These are phyloP conservation scores for Eunapius fragilis DNA, from an alignment of 37 sponge, comb jelly and placozoan genomes.

Conservation along the genomic window DNA sequence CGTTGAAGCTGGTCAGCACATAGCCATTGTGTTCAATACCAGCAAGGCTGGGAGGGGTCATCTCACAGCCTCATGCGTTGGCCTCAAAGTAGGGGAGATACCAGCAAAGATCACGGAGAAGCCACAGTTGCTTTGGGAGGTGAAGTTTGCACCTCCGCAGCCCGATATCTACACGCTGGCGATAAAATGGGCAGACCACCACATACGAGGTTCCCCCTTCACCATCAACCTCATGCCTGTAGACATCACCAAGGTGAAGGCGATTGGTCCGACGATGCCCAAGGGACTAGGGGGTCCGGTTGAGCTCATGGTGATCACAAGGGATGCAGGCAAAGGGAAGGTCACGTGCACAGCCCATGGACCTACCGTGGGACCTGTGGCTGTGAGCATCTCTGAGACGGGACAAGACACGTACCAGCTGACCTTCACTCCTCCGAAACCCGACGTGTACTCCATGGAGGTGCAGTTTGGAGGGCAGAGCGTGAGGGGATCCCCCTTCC, in stretches of 20 bases:
- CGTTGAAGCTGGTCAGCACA: conserved; percentile 54
- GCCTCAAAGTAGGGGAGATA: conserved; percentile 49
- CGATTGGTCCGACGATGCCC: conserved; percentile 53
- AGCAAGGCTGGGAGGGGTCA: conserved; percentile 38
- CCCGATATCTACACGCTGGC: conserved; percentile 47
- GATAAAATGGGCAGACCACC: conserved; percentile 61
- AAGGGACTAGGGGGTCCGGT: conserved; percentile 45
- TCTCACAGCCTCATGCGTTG: conserved; percentile 55
- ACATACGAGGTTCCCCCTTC: conserved; percentile 80
- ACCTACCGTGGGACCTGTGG: conserved; percentile 45
- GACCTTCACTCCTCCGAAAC: conserved; percentile 29
- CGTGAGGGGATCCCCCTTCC: conserved; percentile 75
- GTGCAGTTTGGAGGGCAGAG: conserved; percentile 67
- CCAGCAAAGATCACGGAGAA: conserved; percentile 38
- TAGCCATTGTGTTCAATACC: conserved; percentile 43
- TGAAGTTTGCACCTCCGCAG: conserved; percentile 56
- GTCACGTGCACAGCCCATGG: conserved; percentile 60
- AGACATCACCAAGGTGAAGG: conserved; percentile 51
- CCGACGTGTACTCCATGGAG: conserved; percentile 56
- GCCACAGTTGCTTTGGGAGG: conserved; percentile 35
- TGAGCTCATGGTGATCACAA: conserved; percentile 49
- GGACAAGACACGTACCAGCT: conserved; percentile 46
- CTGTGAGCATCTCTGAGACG: conserved; percentile 62
- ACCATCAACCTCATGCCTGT: conserved; percentile 66
- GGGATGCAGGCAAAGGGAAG: conserved; percentile 62